Evolutionary conservation across 2,113 vertebrate species (phyloP).

Genomic region (Tapirus terrestris): DNA sequence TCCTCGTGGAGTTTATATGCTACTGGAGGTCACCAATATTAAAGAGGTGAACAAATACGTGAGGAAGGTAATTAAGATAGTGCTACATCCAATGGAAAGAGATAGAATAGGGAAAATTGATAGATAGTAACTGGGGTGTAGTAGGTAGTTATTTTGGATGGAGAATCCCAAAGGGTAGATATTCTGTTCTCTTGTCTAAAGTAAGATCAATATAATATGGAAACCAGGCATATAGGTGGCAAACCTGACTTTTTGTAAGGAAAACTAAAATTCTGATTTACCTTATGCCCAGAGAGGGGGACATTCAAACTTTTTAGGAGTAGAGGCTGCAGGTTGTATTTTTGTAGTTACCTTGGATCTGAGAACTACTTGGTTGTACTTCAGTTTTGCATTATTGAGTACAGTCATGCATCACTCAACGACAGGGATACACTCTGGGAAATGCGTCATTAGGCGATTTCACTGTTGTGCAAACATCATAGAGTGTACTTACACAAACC

Average conservation of each 20-base stretch:
- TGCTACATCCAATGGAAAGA: not conserved
- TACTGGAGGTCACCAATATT: not conserved
- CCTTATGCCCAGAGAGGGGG: not conserved
- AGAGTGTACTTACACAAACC: too few species aligned
- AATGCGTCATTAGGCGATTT: too few species aligned
- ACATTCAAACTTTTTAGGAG: not conserved
- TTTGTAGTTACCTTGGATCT: not conserved
- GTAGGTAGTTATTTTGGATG: not conserved
- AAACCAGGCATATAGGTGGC: not conserved
- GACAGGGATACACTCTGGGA: too few species aligned
- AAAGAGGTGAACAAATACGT: not conserved
- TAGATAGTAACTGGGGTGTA: not conserved
- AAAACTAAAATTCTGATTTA: conserved; percentile 2
- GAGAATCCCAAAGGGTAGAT: not conserved
- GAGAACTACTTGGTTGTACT: not conserved
- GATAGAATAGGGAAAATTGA: not conserved
- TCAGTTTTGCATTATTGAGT: not conserved
- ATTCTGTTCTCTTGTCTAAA: not conserved
- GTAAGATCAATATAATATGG: not conserved
- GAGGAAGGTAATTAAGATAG: not conserved
- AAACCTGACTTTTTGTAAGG: not conserved
- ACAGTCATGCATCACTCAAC: too few species aligned
- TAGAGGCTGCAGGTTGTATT: not conserved
- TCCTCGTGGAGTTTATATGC: not conserved
- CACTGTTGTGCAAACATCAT: too few species aligned